Percentiles rank a stretch among this genome's conserved stretches.
Evolutionary conservation across 2,113 vertebrate genomes (phyloP).

Genomic region (Dasyornis broadbenti): DNA sequence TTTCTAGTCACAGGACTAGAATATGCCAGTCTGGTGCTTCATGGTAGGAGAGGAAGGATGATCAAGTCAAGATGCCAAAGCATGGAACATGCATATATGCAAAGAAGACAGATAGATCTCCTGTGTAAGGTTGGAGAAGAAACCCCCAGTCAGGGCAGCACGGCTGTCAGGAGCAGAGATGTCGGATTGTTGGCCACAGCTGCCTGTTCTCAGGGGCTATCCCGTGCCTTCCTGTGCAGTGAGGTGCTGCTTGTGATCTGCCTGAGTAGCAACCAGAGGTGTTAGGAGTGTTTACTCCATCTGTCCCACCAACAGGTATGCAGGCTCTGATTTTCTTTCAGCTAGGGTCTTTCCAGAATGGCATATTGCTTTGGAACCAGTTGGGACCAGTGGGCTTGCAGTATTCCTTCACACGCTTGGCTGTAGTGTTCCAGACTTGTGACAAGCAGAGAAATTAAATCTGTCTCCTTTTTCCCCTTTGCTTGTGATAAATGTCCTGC

Average conservation of each 20-base stretch:
- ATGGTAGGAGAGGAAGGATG: background rate
- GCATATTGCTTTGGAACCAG: background rate
- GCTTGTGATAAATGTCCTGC: background rate
- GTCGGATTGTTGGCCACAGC: background rate
- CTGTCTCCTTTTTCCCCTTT: background rate
- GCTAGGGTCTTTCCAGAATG: background rate
- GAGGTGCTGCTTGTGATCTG: background rate
- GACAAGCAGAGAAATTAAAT: background rate
- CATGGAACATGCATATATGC: rapidly evolving
- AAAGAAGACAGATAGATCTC: background rate
- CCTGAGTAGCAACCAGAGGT: background rate
- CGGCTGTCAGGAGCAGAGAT: rapidly evolving
- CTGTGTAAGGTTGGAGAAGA: background rate
- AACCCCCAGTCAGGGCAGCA: background rate
- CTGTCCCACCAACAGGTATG: background rate
- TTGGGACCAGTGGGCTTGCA: background rate
- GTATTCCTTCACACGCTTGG: background rate
- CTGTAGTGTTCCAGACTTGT: background rate
- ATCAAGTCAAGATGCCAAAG: background rate
- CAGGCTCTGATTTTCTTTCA: background rate
- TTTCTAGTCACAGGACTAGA: background rate
- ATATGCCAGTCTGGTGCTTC: background rate
- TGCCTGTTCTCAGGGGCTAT: background rate
- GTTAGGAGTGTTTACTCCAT: background rate
- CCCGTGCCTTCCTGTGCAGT: background rate